Conservation (phyloP, 2,797 vertebrate species). For the Pipistrellus pygmaeus region DNA sequence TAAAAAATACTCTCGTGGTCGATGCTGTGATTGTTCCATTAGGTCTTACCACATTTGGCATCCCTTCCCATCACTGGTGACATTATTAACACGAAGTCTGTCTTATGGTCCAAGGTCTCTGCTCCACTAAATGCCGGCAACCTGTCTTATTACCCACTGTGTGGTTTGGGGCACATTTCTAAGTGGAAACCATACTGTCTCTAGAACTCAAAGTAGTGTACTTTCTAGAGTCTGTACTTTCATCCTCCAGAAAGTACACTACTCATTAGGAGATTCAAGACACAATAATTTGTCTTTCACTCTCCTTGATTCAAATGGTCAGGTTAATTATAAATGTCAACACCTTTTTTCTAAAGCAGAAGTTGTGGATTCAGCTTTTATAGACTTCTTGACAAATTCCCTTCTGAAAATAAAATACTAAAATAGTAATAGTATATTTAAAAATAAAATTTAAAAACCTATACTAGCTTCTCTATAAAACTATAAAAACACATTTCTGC, state of each 20-base stretch:
- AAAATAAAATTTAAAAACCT: neutral
- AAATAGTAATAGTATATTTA: neutral
- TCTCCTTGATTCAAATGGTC: neutral
- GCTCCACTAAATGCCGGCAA: neutral
- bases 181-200: neutral
- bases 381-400: neutral
- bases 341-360: neutral
- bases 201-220: neutral
- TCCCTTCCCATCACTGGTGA: neutral
- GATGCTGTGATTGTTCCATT: neutral
- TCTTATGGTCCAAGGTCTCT: neutral
- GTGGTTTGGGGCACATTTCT: neutral
- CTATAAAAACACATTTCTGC: neutral
- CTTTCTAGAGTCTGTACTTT: neutral
- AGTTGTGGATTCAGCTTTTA: neutral
- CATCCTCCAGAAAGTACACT: neutral
- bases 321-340: neutral
- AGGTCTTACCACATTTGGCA: neutral
- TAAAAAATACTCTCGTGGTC: neutral
- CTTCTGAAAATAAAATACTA: conserved; percentile 25
- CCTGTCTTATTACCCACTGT: neutral
- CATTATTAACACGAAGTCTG: neutral
- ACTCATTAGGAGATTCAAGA: neutral
- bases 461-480: neutral
- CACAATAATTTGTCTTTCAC: neutral